Conservation (phyloP, 1,140 invertebrate species). For the Nasonia vitripennis region DNA sequence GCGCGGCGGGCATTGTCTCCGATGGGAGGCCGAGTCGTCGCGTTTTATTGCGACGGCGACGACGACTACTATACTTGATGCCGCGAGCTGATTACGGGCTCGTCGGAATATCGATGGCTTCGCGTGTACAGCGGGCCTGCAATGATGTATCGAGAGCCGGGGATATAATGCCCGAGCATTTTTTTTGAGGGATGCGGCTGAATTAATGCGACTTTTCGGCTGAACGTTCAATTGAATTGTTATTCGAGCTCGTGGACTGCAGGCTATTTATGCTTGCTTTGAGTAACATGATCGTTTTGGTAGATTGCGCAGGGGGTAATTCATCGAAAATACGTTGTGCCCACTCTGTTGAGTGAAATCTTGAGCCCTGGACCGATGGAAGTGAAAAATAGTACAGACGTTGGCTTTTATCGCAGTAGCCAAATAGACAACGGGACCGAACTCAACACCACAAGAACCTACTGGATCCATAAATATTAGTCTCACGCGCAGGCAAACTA, state of each 20-base stretch:
- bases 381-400: too few species aligned
- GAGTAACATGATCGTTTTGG: too few species aligned
- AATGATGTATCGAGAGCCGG: background rate
- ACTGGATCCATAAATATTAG: background rate
- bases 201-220: background rate
- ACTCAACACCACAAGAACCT: too few species aligned
- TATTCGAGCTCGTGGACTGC: too few species aligned
- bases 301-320: too few species aligned
- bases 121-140: background rate
- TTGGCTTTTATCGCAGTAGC: too few species aligned
- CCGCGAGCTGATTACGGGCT: background rate
- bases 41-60: constrained; percentile 1
- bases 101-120: background rate
- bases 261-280: too few species aligned
- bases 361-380: too few species aligned
- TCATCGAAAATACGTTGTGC: too few species aligned
- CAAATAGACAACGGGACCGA: too few species aligned
- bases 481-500: background rate
- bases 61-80: background rate
- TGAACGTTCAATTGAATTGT: background rate
- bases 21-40: background rate
- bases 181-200: background rate
- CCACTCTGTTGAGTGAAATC: too few species aligned
- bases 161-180: background rate
- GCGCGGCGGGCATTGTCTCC: background rate